A percentile compares a stretch with the other conserved stretches of the same genome.
Evolutionary conservation across 2,113 vertebrate species (phyloP).

Genomic region (Platysteira castanea): DNA sequence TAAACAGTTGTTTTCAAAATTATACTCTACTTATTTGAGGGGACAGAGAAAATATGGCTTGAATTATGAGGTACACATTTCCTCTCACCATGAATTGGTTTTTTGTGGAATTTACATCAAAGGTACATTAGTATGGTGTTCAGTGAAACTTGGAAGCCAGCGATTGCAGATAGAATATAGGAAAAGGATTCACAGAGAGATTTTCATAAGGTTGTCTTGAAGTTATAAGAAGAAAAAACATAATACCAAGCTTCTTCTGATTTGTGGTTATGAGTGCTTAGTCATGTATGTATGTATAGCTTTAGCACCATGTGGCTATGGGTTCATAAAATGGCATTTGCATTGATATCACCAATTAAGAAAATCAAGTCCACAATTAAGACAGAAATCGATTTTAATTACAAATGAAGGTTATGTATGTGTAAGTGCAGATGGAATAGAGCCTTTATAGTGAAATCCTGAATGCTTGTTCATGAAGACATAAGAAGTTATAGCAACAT

Average conservation of each 20-base stretch:
- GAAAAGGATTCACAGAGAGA: neutral
- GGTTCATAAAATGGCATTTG: neutral
- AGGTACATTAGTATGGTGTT: neutral
- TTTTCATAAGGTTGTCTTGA: neutral
- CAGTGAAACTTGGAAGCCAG: neutral
- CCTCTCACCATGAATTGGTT: neutral
- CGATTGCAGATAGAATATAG: neutral
- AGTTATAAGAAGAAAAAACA: neutral
- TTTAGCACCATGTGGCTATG: neutral
- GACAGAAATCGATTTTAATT: constrained; percentile 50
- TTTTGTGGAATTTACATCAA: neutral
- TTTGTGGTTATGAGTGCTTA: neutral
- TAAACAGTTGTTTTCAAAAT: neutral
- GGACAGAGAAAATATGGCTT: neutral
- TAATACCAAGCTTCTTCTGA: neutral
- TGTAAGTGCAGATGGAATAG: constrained; percentile 27
- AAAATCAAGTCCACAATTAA: constrained; percentile 27
- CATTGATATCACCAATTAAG: constrained; percentile 18
- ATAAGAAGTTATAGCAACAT: neutral
- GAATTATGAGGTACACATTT: neutral
- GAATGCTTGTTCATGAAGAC: constrained; percentile 30
- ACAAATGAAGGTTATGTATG: constrained; percentile 39
- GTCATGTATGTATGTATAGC: neutral
- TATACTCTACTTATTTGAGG: neutral
- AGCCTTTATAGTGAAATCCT: constrained; percentile 1